phyloP scores from a whole-genome alignment of 2,797 vertebrate species.

The Melanotaenia trifasciata region DNA sequence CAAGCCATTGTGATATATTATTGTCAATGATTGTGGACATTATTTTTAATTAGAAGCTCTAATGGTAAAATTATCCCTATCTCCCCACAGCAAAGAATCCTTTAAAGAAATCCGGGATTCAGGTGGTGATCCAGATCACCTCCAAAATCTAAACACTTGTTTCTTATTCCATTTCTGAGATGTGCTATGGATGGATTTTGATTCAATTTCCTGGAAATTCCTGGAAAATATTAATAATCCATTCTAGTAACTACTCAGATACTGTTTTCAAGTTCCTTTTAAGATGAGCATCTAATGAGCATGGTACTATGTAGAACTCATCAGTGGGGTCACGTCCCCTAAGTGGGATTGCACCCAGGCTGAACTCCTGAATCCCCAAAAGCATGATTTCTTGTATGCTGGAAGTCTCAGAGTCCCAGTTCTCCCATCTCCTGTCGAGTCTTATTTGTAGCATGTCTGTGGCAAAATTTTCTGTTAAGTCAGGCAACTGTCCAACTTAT shows the following conservation, averaged over 20 bases:
- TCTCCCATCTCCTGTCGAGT: conserved; percentile 20
- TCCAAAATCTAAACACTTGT: no score
- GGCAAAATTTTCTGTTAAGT: conserved; percentile 41
- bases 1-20: no score
- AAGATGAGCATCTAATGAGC: conserved; percentile 5
- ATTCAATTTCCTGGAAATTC: no score
- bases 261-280: background rate
- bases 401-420: conserved; percentile 38
- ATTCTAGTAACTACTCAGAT: background rate
- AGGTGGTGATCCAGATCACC: no score
- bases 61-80: no score
- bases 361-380: conserved; percentile 27
- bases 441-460: conserved; percentile 41
- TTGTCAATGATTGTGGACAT: no score
- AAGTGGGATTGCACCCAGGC: background rate
- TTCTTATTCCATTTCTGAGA: no score
- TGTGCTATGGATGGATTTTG: no score
- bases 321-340: conserved; percentile 13
- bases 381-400: conserved; percentile 15
- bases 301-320: background rate
- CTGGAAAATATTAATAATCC: background rate
- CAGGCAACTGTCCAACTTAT: conserved; percentile 68
- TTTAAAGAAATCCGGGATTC: no score
- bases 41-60: no score
- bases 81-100: no score